Base-by-base conservation (phyloP, 2,113 vertebrate species). In the Stigmatopora nigra region DNA sequence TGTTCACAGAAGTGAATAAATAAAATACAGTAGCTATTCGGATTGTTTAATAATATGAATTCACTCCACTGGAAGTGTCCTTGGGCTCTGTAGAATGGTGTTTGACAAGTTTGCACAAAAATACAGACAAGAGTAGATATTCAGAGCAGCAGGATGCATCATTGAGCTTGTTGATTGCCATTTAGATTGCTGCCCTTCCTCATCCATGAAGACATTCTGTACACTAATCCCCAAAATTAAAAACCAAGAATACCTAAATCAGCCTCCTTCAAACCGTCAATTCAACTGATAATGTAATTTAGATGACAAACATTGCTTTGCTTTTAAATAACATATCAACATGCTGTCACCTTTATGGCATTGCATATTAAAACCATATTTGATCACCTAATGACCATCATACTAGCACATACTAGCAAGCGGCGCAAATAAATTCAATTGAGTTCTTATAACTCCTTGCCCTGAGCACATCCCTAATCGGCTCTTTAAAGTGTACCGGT, bases 171-270 rank as follows among this genome's bases (percentile, higher is more conserved):
- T 53, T 53, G 51, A 53, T 53, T 53, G 51, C 51, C 19, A 53
- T 53, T 19, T 53, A 20, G 51, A 53, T 53, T 53, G 51, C 51
- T 17, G 55, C 31, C 31, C 55, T 25, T 36, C 55, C 55, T 57
- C 55, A 53, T 53, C 51, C 51, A 35, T 57, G 55, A 57, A 57
- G 53, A 31, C 19, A 10, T 56, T 57, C 25, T 7, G 20, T 25
- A 14, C 53, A 17, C 55, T 57, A 35, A 57, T 57, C 55, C 55
- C 13, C 9, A 15, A 35, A 57, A 57, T 57, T 36, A 57, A 35
- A 57, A 14, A 35, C 25, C 31, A 57, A 57, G 15, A 35, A 57
- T 15, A 35, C 55, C 55, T 35, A 31, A 16, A 35, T 16, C 55
- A 57, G 55, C 13, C 25, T 57, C 14, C 7, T 7, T 7, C 19